Conservation (phyloP, 2,888 invertebrate species). For the Melinaea menophilus region DNA sequence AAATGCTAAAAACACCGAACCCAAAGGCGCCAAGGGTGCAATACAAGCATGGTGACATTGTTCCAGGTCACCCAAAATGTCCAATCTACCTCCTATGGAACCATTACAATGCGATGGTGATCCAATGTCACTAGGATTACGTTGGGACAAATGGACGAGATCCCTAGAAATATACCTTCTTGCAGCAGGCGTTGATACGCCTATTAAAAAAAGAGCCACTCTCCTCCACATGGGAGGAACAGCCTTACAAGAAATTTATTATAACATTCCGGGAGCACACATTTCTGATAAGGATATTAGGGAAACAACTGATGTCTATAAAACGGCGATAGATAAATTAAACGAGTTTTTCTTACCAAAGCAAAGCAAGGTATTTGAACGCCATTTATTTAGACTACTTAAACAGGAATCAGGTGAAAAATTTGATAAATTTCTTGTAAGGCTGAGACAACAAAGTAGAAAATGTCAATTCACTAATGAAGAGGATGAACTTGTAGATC, state of each 20-base stretch:
- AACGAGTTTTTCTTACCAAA: not conserved
- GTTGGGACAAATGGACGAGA: not conserved
- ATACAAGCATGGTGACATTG: too few relatives aligned
- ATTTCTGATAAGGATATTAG: conserved; percentile 16
- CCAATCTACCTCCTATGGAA: conserved; percentile 10
- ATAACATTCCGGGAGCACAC: conserved; percentile 24
- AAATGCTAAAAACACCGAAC: too few relatives aligned
- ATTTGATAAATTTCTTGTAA: not conserved
- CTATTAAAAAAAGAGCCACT: conserved; percentile 14
- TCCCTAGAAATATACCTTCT: not conserved
- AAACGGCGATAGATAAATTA: not conserved
- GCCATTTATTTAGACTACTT: too few relatives aligned
- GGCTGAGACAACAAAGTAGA: not conserved
- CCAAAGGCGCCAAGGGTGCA: too few relatives aligned
- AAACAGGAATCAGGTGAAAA: not conserved
- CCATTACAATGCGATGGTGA: conserved; percentile 23
- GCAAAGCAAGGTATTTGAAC: too few relatives aligned
- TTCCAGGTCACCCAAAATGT: conserved; percentile 19
- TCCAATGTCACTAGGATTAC: conserved; percentile 8
- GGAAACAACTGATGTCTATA: not conserved
- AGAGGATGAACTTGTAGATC: too few relatives aligned
- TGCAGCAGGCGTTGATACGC: not conserved
- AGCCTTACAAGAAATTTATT: conserved; percentile 16
- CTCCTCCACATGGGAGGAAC: conserved; percentile 11
- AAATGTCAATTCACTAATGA: too few relatives aligned